phyloP scores from a whole-genome alignment of 2,113 vertebrate genomes.

The Penelope pileata region DNA sequence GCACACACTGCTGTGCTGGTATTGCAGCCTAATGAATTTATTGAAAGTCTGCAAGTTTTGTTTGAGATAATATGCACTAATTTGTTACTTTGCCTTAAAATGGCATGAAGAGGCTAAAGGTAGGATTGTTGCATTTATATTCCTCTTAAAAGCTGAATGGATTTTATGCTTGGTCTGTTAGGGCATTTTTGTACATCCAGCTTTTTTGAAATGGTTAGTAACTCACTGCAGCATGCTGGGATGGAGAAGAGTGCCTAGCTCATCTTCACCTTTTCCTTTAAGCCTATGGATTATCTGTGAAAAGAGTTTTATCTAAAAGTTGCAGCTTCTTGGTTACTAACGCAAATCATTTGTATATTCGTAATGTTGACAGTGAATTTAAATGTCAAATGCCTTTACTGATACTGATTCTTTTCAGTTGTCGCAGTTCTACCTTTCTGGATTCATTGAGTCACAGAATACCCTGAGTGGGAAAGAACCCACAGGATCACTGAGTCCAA shows the following conservation, averaged over 20 bases:
- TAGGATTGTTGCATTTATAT: background rate
- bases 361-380: background rate
- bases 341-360: background rate
- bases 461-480: too few species aligned
- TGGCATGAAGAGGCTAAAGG: background rate
- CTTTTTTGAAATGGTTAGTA: background rate
- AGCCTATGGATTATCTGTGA: background rate
- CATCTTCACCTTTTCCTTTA: background rate
- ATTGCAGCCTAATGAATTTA: background rate
- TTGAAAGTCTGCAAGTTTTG: background rate
- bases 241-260: fast-evolving
- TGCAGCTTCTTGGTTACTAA: background rate
- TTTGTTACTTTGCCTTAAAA: background rate
- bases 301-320: background rate
- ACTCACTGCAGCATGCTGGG: background rate
- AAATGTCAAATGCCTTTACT: background rate
- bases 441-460: too few species aligned
- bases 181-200: background rate
- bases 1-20: background rate
- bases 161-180: background rate
- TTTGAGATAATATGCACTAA: background rate
- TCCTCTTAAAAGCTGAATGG: background rate
- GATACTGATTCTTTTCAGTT: background rate
- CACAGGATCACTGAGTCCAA: too few species aligned
- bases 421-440: background rate